Evolutionary conservation across 2,113 vertebrate species (phyloP).

Genomic region (Hemibagrus wyckioides): DNA sequence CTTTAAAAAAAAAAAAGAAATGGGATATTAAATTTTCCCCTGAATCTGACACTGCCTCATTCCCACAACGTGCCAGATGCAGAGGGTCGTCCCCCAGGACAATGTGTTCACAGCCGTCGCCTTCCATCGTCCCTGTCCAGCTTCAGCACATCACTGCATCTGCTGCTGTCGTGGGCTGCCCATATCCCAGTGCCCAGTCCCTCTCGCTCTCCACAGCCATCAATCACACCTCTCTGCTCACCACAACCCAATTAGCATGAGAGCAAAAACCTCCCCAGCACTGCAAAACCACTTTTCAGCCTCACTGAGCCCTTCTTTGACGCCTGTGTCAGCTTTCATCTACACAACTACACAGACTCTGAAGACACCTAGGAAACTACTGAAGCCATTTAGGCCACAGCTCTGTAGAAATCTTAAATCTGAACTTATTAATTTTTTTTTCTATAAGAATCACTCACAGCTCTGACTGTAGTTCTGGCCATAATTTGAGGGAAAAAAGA

Average conservation of each 20-base stretch:
- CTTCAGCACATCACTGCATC: constrained; percentile 41
- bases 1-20: neutral
- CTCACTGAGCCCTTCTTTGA: constrained; percentile 49
- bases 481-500: too few relatives aligned
- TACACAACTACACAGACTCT: constrained; percentile 17
- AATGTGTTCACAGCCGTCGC: neutral
- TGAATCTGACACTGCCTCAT: constrained; percentile 13
- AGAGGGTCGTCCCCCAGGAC: constrained; percentile 37
- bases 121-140: constrained; percentile 33
- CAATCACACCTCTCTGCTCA: constrained; percentile 43
- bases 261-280: constrained; percentile 48
- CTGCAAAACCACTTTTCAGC: constrained; percentile 58
- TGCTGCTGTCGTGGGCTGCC: constrained; percentile 41
- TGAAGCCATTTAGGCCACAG: neutral
- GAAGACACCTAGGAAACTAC: constrained; percentile 26
- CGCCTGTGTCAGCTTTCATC: constrained; percentile 49
- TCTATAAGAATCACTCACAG: too few relatives aligned
- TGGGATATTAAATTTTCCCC: neutral
- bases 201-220: constrained; percentile 47
- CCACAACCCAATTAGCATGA: constrained; percentile 53
- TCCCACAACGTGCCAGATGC: constrained; percentile 34
- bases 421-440: neutral
- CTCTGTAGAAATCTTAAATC: neutral
- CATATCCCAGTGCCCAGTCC: constrained; percentile 32
- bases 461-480: neutral